A percentile compares a stretch with the other conserved stretches of the same genome.
Conservation (phyloP, 1,140 invertebrate genomes). For the Pseudomyrmex flavicornis region DNA sequence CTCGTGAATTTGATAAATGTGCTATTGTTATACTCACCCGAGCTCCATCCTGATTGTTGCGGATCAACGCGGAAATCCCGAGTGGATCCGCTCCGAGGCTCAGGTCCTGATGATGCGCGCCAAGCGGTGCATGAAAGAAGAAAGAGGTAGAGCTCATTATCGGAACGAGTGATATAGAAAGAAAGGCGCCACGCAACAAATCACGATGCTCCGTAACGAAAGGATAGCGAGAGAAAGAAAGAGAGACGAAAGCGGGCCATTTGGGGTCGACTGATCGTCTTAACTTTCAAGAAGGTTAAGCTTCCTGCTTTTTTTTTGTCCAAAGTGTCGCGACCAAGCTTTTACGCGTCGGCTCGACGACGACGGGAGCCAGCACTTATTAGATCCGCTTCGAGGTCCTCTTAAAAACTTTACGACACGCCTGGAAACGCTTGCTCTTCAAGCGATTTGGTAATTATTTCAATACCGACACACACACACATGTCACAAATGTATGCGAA, state of each 20-base stretch:
- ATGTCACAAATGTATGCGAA: slow-evolving; percentile 15
- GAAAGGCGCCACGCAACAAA: slow-evolving; percentile 56
- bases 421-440: slow-evolving; percentile 10
- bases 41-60: slow-evolving; percentile 48
- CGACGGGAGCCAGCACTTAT: slow-evolving; percentile 33
- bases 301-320: slow-evolving; percentile 36
- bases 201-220: slow-evolving; percentile 34
- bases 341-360: slow-evolving; percentile 34
- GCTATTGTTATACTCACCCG: slow-evolving; percentile 45
- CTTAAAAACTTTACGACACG: slow-evolving; percentile 21
- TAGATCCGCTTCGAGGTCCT: slow-evolving; percentile 38
- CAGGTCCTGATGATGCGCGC: slow-evolving; percentile 34
- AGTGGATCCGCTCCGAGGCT: slow-evolving; percentile 66
- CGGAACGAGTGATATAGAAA: slow-evolving; percentile 58
- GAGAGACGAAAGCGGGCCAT: not conserved
- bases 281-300: slow-evolving; percentile 56
- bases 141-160: slow-evolving; percentile 54
- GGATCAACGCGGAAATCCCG: slow-evolving; percentile 34
- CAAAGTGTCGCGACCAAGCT: slow-evolving; percentile 29
- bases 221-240: not conserved
- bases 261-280: slow-evolving; percentile 64
- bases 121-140: slow-evolving; percentile 58
- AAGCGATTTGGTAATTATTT: slow-evolving; percentile 35
- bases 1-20: too few species aligned
- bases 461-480: not conserved